These are phyloP conservation scores for Seriola aureovittata DNA, from an alignment of 2,113 vertebrate species.

Conservation along the genomic window DNA sequence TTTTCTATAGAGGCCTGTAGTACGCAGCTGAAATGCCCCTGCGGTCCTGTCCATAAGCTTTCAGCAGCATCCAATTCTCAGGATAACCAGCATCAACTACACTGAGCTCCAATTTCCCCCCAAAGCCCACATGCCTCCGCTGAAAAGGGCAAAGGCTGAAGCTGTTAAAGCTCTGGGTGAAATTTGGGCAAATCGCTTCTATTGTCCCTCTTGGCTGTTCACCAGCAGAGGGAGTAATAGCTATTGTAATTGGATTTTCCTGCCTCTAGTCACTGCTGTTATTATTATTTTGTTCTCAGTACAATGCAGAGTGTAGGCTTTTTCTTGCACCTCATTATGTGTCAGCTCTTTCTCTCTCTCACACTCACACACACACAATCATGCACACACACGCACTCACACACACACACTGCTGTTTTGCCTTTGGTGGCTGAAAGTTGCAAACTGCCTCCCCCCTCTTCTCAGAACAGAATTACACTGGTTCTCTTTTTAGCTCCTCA, in stretches of 20 bases:
- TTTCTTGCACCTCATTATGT: slow-evolving; percentile 67
- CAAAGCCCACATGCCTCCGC: not conserved
- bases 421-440: slow-evolving; percentile 45
- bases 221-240: slow-evolving; percentile 69
- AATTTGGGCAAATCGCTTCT: slow-evolving; percentile 47
- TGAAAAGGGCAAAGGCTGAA: slow-evolving; percentile 61
- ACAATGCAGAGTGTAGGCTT: slow-evolving; percentile 66
- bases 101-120: slow-evolving; percentile 9
- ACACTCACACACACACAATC: not conserved
- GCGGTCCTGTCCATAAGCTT: slow-evolving; percentile 1
- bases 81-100: slow-evolving; percentile 12
- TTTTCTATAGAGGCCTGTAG: not conserved
- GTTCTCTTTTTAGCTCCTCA: slow-evolving; percentile 55
- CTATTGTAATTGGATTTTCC: slow-evolving; percentile 65
- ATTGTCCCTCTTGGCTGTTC: slow-evolving; percentile 57
- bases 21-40: not conserved
- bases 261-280: slow-evolving; percentile 57
- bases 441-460: not conserved
- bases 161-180: slow-evolving; percentile 31
- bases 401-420: slow-evolving; percentile 17
- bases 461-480: slow-evolving; percentile 36
- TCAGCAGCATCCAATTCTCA: not conserved
- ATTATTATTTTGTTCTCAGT: slow-evolving; percentile 60
- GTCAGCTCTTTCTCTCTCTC: slow-evolving; percentile 32
- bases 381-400: not conserved